Conservation (phyloP, 2,888 invertebrate genomes). For the Encarsia formosa region DNA sequence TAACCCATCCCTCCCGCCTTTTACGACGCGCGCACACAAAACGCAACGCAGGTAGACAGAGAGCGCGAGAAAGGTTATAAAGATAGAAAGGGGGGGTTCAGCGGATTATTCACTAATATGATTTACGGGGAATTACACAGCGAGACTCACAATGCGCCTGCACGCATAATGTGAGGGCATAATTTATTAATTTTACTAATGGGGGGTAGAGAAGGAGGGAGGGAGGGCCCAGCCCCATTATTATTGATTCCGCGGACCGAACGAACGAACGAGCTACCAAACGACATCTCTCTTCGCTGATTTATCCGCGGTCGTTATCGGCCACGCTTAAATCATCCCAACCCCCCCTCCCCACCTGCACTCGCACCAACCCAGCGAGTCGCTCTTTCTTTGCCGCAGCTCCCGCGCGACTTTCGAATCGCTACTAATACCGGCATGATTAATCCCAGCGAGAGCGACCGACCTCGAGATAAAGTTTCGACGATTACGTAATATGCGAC, state of each 20-base stretch:
- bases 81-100: slow-evolving; percentile 37
- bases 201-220: too few species aligned
- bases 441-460: slow-evolving; percentile 6
- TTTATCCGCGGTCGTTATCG: slow-evolving; percentile 51
- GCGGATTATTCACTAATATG: slow-evolving; percentile 53
- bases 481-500: slow-evolving; percentile 3
- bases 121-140: slow-evolving; percentile 50
- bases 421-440: slow-evolving; percentile 2
- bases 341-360: slow-evolving; percentile 18
- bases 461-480: slow-evolving; percentile 14
- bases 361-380: neutral
- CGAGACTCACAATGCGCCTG: slow-evolving; percentile 49
- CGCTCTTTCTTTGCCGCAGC: neutral
- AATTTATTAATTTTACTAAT: slow-evolving; percentile 54
- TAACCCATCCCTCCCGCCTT: too few species aligned
- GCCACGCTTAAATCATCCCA: slow-evolving; percentile 44
- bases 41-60: neutral
- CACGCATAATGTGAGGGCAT: slow-evolving; percentile 51
- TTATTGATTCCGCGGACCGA: slow-evolving; percentile 48
- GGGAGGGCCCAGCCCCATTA: too few species aligned
- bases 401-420: neutral
- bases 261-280: slow-evolving; percentile 31
- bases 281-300: slow-evolving; percentile 40
- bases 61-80: slow-evolving; percentile 12
- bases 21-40: neutral